Base-by-base conservation (phyloP, 2,888 invertebrate genomes). In the Choristoneura rosaceana region DNA sequence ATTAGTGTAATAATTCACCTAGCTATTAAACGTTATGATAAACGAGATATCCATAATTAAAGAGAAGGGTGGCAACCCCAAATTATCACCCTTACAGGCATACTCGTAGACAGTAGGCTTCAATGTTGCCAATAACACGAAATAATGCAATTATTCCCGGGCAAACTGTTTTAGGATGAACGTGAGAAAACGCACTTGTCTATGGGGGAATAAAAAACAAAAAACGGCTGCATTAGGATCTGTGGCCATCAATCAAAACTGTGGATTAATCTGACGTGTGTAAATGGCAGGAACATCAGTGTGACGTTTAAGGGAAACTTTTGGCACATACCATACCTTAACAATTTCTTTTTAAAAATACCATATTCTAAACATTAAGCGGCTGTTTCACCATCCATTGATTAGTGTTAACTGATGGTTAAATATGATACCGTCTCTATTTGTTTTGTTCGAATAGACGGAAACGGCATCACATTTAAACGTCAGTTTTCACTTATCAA, bases 61-160 rank as follows among this genome's bases (percentile, higher is more conserved):
- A 90, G 81, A 81, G 89, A 86, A 87, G 90, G 90, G 91, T 87
- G 85, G 79, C 77, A 78, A 81, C 71, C 67, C 74, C 76, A 73
- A 73, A 73, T 73, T 69, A 73, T 69, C 73, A 69, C 68, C 64
- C 64, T 71, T 66, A 73, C 52, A 68, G 58, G 58, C 71, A 73
- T 68, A 68, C 7, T 38, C 38, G 7, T 38, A 38, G 68, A 68
- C 71, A 58, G 88, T 87, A 87, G 85, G 84, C 79, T 82, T 85
- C 85, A 90, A 89, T 92, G 91, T 91, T 91, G 90, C 89, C 68
- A 69, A 86, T 88, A 90, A 86, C 94, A 94, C 91, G 94, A 84
- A 83, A 94, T 93, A 92, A 90, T 88, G 90, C 90, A 90, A 94
- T 93, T 93, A 93, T 92, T 94, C 84, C 86, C 83, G 83, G 85